phyloP scores from a whole-genome alignment of 2,797 vertebrate species.

The Dryobates pubescens region DNA sequence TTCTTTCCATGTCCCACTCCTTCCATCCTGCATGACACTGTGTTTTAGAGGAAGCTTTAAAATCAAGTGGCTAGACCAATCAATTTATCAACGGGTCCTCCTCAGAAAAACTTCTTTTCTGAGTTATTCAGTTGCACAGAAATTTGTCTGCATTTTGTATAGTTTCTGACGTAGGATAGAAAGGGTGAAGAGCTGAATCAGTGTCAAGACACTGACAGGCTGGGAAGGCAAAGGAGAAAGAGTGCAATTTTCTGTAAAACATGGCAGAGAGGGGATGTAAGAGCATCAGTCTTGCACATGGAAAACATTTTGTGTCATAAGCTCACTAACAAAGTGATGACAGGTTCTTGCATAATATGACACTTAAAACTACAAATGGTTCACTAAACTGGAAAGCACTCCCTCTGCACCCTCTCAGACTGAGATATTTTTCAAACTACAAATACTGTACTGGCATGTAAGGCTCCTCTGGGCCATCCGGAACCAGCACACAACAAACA shows the following conservation, averaged over 20 bases:
- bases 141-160: background rate
- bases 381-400: slow-evolving; percentile 34
- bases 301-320: slow-evolving; percentile 21
- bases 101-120: background rate
- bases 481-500: background rate
- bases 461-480: background rate
- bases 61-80: background rate
- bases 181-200: background rate
- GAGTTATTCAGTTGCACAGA: background rate
- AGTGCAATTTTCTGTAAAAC: slow-evolving; percentile 26
- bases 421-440: background rate
- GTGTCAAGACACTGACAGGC: background rate
- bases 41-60: background rate
- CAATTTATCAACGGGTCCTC: background rate
- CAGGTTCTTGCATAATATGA: slow-evolving; percentile 53
- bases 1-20: background rate
- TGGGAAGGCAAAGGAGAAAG: slow-evolving; percentile 18
- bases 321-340: slow-evolving; percentile 39
- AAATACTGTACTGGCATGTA: background rate
- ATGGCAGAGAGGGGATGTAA: slow-evolving; percentile 1
- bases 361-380: slow-evolving; percentile 33
- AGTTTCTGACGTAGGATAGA: background rate
- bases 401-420: background rate
- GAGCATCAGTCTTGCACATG: slow-evolving; percentile 37
- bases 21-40: background rate